Evolutionary conservation across 2,888 invertebrate species (phyloP), one percentile per base, ranked within the genome.

Genomic region (Trichogramma dendrolimi): DNA sequence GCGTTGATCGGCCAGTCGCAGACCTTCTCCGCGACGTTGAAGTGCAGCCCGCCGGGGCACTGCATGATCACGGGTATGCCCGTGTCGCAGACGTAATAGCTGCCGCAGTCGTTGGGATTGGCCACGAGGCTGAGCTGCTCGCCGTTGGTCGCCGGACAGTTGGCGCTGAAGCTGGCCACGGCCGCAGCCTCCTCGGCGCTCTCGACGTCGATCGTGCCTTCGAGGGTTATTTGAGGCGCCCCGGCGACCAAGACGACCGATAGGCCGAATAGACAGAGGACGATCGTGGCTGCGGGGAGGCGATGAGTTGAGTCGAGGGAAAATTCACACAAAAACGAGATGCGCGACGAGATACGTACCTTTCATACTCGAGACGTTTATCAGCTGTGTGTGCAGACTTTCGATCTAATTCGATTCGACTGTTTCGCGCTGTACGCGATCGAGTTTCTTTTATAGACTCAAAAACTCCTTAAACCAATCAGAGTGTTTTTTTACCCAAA

Each of bases 1-100:
- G 69, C 74, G 4, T 53, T n/a, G 0, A 11, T n/a, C 0, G 73
- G 71, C 67, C 69, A 73, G 60, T 76, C 75, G 60, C 75, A 76
- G 5, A 68, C 71, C 43, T 65, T 57, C 5, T 68, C 43, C 11
- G n/a, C 10, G 4, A 65, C 50, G 58, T 75, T 75, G 65, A 72
- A 76, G 43, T 72, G 68, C 10, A 76, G 68, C 14, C 67, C 71
- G 0, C 58, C 51, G 2, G 74, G 72, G 27, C 75, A 76, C 2
- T 11, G 8, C 70, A 71, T 72, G 7, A 61, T 55, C 40, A 69
- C 59, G n/a, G 71, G 59, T 5, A 7, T 11, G 1, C 71, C 72
- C 3, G 38, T 56, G 14, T 68, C 62, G 58, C 75, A 76, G 4
- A 66, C 66, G 61, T 68, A 75, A 58, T 69, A 76, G 43, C 57